phyloP scores from a whole-genome alignment of 2,888 invertebrate genomes.

The Sinopyrophorus schimmeli region DNA sequence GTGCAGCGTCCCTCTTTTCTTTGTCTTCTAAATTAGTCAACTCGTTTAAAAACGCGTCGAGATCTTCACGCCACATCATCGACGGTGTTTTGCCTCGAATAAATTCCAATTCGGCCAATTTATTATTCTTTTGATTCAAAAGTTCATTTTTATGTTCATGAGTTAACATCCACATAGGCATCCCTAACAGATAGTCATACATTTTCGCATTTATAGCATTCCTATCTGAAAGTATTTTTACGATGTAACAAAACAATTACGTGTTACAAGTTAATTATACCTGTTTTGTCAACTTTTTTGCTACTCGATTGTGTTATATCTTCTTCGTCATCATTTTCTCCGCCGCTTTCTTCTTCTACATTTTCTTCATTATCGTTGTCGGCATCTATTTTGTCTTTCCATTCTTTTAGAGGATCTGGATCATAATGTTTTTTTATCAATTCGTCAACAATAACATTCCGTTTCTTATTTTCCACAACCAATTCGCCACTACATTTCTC shows the following conservation, averaged over 20 bases:
- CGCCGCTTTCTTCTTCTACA: conserved; percentile 55
- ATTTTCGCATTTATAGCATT: conserved; percentile 71
- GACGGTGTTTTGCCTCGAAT: conserved; percentile 73
- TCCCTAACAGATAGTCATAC: conserved; percentile 91
- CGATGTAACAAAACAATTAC: conserved; percentile 1
- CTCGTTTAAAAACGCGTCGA: conserved; percentile 73
- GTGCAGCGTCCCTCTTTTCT: conserved; percentile 66
- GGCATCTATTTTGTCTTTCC: conserved; percentile 72
- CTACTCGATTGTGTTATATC: not conserved
- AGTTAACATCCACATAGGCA: conserved; percentile 95
- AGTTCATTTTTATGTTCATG: conserved; percentile 91
- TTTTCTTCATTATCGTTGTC: conserved; percentile 69
- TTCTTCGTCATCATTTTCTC: conserved; percentile 27
- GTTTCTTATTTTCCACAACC: conserved; percentile 91
- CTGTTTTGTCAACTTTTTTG: conserved; percentile 4
- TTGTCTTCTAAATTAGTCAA: conserved; percentile 75
- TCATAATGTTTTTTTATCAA: conserved; percentile 70
- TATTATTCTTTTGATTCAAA: conserved; percentile 81
- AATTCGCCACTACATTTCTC: conserved; percentile 93
- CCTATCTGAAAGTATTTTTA: no score
- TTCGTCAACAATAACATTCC: conserved; percentile 86
- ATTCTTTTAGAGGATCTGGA: conserved; percentile 69
- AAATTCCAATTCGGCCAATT: conserved; percentile 64
- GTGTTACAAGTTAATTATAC: no score
- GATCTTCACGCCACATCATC: conserved; percentile 86